Evolutionary conservation across 92 coral and sea anemone species (phyloP).

Genomic region (Epizoanthus stellaris): DNA sequence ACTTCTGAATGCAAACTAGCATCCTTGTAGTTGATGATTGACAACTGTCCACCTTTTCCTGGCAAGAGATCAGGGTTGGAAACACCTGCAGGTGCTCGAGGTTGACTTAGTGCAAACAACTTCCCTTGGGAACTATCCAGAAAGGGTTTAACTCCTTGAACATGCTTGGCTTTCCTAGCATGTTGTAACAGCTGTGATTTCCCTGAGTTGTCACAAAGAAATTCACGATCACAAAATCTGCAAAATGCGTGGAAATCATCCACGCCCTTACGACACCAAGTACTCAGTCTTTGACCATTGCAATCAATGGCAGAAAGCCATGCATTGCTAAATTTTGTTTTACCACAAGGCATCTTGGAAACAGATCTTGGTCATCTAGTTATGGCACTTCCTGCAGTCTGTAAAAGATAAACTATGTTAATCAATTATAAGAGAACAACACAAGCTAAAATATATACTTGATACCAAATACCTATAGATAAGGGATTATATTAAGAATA

Average conservation of each 20-base stretch:
- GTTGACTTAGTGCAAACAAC: slow-evolving; percentile 56
- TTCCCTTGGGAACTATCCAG: slow-evolving; percentile 54
- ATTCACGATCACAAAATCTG: slow-evolving; percentile 46
- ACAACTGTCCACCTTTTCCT: slow-evolving; percentile 41
- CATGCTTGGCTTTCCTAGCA: slow-evolving; percentile 61
- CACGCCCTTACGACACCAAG: slow-evolving; percentile 59
- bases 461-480: background rate
- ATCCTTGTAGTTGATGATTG: slow-evolving; percentile 50
- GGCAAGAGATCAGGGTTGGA: slow-evolving; percentile 49
- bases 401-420: background rate
- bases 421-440: slow-evolving; percentile 3
- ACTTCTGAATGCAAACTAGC: slow-evolving; percentile 30
- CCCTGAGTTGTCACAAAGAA: slow-evolving; percentile 61
- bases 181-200: slow-evolving; percentile 54
- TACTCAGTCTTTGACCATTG: slow-evolving; percentile 55
- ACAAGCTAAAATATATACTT: slow-evolving; percentile 2
- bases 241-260: slow-evolving; percentile 64
- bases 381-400: background rate
- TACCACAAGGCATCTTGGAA: slow-evolving; percentile 16
- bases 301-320: slow-evolving; percentile 56
- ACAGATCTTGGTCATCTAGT: slow-evolving; percentile 23
- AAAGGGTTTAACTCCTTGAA: slow-evolving; percentile 55
- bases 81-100: slow-evolving; percentile 46
- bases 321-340: slow-evolving; percentile 32
- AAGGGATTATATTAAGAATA: background rate